Evolutionary conservation across 2,113 vertebrate species (phyloP), one percentile per base, ranked within the genome.

Genomic region (Podarcis muralis): DNA sequence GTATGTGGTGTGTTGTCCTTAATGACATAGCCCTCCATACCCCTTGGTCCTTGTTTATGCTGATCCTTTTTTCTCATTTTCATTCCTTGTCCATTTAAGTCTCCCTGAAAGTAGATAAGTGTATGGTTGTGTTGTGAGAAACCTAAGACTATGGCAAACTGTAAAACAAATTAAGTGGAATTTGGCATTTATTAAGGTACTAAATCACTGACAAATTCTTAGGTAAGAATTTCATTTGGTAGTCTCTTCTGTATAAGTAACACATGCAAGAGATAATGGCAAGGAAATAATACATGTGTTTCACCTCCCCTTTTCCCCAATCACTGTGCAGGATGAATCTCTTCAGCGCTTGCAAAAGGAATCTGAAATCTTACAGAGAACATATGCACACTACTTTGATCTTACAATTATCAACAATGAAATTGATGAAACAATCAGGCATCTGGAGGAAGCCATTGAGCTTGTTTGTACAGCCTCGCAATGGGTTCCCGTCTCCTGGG

Each of bases 381-480:
- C 99, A 84, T 99, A 99, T 92, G 97, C 98, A 90, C 99, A 99
- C 97, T 99, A 98, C 97, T 99, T 99, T 90, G 99, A 99, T 97
- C 98, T 98, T 96, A 99, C 98, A 95, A 98, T 99, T 97, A 99
- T 99, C 98, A 99, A 99, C 98, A 99, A 99, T 81, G 99, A 99
- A 97, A 99, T 99, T 69, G 99, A 99, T 89, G 99, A 99, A 97
- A 99, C 99, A 96, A 99, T 99, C 97, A 96, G 97, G 94, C 98
- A 98, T 96, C 97, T 99, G 97, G 99, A 99, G 97, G 99, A 99
- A 97, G 98, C 99, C 90, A 98, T 99, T 79, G 98, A 99, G 93
- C 97, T 98, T 93, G 98, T 99, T 95, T 99, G 98, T 97, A 98
- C 98, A 95, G 98, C 98, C 88, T 97, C 97, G n/a, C 99, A 99